Evolutionary conservation across 2,797 vertebrate genomes (phyloP).

Genomic region (Xiphorhynchus erythropygius): DNA sequence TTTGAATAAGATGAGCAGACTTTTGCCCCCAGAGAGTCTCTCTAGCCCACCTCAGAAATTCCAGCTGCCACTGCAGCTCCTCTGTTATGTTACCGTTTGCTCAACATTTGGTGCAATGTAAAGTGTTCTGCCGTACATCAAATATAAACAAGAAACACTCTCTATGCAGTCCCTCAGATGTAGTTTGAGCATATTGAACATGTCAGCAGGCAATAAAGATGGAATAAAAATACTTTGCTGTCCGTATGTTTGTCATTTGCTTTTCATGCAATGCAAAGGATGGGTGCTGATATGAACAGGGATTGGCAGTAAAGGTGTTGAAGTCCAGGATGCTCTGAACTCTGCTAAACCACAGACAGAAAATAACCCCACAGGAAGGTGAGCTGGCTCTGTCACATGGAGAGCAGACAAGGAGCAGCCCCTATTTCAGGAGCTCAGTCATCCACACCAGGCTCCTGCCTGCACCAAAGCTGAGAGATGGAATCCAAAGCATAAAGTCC

Average conservation of each 20-base stretch:
- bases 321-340: constrained; percentile 55
- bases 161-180: constrained; percentile 70
- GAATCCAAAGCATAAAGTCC: neutral
- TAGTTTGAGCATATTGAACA: constrained; percentile 71
- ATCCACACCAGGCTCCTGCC: neutral
- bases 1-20: constrained; percentile 70
- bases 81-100: constrained; percentile 69
- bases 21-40: constrained; percentile 67
- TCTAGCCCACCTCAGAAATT: constrained; percentile 70
- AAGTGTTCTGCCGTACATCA: constrained; percentile 71
- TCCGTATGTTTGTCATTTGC: constrained; percentile 71
- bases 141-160: constrained; percentile 72
- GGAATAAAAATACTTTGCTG: constrained; percentile 73
- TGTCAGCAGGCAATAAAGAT: constrained; percentile 72
- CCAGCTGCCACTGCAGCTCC: constrained; percentile 67
- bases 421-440: neutral
- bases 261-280: constrained; percentile 67
- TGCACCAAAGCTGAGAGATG: neutral
- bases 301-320: constrained; percentile 65
- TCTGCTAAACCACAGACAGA: constrained; percentile 16
- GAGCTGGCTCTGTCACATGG: neutral
- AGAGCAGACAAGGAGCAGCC: neutral
- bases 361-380: neutral
- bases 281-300: constrained; percentile 43
- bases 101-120: constrained; percentile 74